Percentiles rank a stretch among this genome's conserved stretches.
Evolutionary conservation across 1,140 invertebrate genomes (phyloP).

Genomic region (Zaprionus africanus): DNA sequence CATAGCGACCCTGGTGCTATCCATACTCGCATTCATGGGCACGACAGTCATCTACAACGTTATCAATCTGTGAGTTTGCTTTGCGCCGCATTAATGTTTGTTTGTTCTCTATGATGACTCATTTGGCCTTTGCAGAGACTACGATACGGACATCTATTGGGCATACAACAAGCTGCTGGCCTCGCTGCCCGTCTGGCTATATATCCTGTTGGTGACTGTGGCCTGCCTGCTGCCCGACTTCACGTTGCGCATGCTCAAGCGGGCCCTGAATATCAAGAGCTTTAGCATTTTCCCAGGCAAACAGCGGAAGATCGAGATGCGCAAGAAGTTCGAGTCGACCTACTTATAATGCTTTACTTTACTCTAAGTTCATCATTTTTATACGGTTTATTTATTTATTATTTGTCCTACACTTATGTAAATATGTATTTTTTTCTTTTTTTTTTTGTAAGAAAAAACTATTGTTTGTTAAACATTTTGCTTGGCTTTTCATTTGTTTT

Average conservation of each 20-base stretch:
- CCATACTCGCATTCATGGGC: constrained; percentile 87
- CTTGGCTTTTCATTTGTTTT: not conserved
- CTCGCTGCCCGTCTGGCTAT: constrained; percentile 87
- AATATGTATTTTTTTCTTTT: constrained; percentile 36
- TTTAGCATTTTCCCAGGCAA: constrained; percentile 74
- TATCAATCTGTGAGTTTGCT: constrained; percentile 86
- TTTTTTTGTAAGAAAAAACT: constrained; percentile 43
- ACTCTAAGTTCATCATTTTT: constrained; percentile 31
- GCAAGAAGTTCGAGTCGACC: constrained; percentile 65
- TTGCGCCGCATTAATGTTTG: not conserved
- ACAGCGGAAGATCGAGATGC: constrained; percentile 65
- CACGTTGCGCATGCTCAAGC: constrained; percentile 74
- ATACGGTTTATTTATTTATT: constrained; percentile 71
- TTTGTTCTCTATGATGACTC: not conserved
- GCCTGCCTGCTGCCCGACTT: constrained; percentile 87
- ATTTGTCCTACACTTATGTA: constrained; percentile 49
- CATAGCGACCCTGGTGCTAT: constrained; percentile 86
- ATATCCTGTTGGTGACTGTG: constrained; percentile 86
- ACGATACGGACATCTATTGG: constrained; percentile 87
- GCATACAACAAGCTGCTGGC: constrained; percentile 87
- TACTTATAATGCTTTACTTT: constrained; percentile 54
- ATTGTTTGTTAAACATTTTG: constrained; percentile 44
- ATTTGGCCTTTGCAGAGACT: constrained; percentile 79
- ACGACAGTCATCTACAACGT: constrained; percentile 87
- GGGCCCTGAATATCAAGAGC: constrained; percentile 63